Base-by-base conservation (phyloP, 2,113 vertebrate genomes). In the Bos indicus region DNA sequence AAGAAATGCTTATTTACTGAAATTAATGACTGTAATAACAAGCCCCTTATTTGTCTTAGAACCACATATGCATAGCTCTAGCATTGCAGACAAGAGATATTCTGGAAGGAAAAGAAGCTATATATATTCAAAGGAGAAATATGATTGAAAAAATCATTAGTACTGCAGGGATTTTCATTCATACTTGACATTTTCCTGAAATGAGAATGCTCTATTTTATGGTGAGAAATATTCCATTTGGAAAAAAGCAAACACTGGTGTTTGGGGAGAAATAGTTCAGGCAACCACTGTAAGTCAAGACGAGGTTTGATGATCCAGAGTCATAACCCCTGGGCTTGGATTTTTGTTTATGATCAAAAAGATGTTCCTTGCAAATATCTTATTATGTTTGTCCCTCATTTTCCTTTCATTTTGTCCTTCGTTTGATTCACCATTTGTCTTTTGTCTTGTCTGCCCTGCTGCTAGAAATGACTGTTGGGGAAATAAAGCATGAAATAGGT, bases 171-270 rank as follows among this genome's bases (percentile, higher is more conserved):
- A 92, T 96, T 98, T 97, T 94, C 80, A 97, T 97, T 40, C 81
- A 82, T 97, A 95, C 57, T 97, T 98, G 97, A 96, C 90, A 93
- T 98, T 98, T 98, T 94, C 80, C 82, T 87, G 82, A 97, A 96
- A 97, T 93, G 30, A 91, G 92, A 96, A 93, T 94, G 36, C 52
- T 92, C 59, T 71, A 36, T 71, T 97, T 97, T 94, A 97, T 84
- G 51, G 82, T 71, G 85, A 91, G 88, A 92, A 97, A 97, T 97
- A 98, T 88, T 93, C 84, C 86, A 82, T 95, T 98, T 96, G 95
- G 95, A 95, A 88, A 95, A 71, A 96, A 95, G 67, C 78, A 96
- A 97, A 97, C 74, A 92, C 77, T 96, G 84, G 54, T 96, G 67
- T 96, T 97, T 95, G 54, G 92, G 92, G 71, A 97, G 48, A 74